Evolutionary conservation across 2,888 invertebrate genomes (phyloP).

Genomic region (Artemia sinica): DNA sequence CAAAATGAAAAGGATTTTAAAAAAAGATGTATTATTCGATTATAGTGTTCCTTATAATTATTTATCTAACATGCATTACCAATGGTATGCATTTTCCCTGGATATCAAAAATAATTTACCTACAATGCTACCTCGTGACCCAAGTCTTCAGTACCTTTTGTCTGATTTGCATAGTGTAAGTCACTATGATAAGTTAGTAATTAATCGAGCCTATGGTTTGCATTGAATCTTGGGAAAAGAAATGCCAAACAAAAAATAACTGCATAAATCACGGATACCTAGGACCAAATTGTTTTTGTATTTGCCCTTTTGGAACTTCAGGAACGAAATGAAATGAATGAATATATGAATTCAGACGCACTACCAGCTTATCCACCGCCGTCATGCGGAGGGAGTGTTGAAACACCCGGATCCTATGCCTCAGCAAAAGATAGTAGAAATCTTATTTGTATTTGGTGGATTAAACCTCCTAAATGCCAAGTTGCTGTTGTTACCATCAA

Average conservation of each 20-base stretch:
- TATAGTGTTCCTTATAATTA: conserved; percentile 2
- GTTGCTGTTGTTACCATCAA: background rate
- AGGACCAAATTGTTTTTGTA: background rate
- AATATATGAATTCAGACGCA: background rate
- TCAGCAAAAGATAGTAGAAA: background rate
- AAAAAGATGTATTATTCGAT: background rate
- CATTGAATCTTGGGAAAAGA: background rate
- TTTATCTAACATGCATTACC: background rate
- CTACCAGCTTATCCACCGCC: background rate
- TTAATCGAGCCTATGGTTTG: background rate
- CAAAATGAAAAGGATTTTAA: too few species aligned
- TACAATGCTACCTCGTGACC: background rate
- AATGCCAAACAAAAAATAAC: background rate
- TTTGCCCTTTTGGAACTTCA: background rate
- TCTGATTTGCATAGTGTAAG: background rate
- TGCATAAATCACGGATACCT: background rate
- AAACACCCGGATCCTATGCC: background rate
- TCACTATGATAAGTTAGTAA: background rate
- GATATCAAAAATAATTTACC: background rate
- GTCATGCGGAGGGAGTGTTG: background rate
- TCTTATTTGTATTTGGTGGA: background rate
- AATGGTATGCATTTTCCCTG: background rate
- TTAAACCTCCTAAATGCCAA: conserved; percentile 1
- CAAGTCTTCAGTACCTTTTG: background rate
- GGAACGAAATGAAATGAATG: background rate